A percentile compares a stretch with the other conserved stretches of the same genome.
These are phyloP conservation scores for Notarius lentiginosus DNA, from an alignment of 2,113 vertebrate species.

Conservation along the genomic window DNA sequence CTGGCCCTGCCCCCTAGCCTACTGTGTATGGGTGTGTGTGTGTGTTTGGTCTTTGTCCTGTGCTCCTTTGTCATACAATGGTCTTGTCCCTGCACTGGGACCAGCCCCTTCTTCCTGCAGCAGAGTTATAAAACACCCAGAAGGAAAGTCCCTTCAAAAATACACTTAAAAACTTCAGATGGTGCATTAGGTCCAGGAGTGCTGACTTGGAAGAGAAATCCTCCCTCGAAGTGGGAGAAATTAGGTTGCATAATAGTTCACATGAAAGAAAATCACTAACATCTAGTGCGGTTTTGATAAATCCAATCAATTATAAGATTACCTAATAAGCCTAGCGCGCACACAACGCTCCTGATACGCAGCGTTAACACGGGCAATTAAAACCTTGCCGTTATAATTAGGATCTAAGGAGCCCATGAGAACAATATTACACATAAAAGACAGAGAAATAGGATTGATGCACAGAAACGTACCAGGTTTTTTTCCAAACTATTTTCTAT, in stretches of 20 bases:
- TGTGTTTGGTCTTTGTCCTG: conserved; percentile 53
- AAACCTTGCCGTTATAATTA: neutral
- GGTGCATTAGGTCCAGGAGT: neutral
- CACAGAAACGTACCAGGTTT: neutral
- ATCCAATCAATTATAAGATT: neutral
- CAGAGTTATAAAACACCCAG: conserved; percentile 30
- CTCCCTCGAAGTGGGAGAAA: neutral
- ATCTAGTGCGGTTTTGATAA: conserved; percentile 5
- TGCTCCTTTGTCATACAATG: conserved; percentile 48
- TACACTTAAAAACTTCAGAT: neutral
- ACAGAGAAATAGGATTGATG: conserved; percentile 1
- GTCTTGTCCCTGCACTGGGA: conserved; percentile 7
- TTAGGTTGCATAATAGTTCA: neutral
- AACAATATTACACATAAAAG: neutral
- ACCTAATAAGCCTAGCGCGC: neutral
- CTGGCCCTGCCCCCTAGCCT: conserved; percentile 47
- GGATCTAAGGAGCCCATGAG: neutral
- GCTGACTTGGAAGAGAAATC: neutral
- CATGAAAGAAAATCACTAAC: neutral
- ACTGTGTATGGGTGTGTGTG: conserved; percentile 34
- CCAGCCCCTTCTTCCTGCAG: conserved; percentile 20
- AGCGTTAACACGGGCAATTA: conserved; percentile 23
- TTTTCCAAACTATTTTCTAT: neutral
- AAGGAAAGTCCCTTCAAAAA: neutral
- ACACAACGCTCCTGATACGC: neutral